phyloP scores from a whole-genome alignment of 1,140 invertebrate genomes.

The Epicauta chinensis region DNA sequence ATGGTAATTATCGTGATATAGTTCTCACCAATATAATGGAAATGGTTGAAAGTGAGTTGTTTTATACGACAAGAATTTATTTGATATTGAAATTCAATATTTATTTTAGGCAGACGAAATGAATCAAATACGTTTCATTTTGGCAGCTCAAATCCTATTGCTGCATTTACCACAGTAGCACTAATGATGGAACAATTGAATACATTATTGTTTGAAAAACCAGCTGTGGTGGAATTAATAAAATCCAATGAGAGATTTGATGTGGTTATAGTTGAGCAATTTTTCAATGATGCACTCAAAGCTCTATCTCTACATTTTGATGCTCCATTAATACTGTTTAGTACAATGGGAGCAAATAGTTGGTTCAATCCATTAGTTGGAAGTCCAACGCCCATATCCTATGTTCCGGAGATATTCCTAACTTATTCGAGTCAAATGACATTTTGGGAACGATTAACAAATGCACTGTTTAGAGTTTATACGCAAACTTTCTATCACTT shows the following conservation, averaged over 20 bases:
- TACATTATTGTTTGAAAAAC: constrained; percentile 8
- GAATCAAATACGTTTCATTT: not conserved
- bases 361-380: constrained; percentile 30
- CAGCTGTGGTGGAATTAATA: constrained; percentile 11
- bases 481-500: no score
- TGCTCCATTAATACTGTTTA: constrained; percentile 4
- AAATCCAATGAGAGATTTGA: constrained; percentile 49
- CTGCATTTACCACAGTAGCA: not conserved
- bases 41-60: not conserved
- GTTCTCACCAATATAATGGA: not conserved
- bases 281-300: constrained; percentile 60
- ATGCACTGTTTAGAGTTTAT: no score
- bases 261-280: constrained; percentile 56
- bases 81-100: not conserved
- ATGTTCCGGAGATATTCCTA: constrained; percentile 13
- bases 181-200: constrained; percentile 6
- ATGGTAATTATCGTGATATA: not conserved
- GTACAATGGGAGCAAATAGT: not conserved
- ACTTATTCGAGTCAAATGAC: constrained; percentile 6
- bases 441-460: no score
- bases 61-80: not conserved
- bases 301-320: constrained; percentile 53
- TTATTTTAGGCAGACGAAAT: not conserved
- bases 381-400: constrained; percentile 3
- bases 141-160: not conserved